Conservation (phyloP, 30 jellyfish, hydroid and myxozoan genomes). For the Mastigias papua region DNA sequence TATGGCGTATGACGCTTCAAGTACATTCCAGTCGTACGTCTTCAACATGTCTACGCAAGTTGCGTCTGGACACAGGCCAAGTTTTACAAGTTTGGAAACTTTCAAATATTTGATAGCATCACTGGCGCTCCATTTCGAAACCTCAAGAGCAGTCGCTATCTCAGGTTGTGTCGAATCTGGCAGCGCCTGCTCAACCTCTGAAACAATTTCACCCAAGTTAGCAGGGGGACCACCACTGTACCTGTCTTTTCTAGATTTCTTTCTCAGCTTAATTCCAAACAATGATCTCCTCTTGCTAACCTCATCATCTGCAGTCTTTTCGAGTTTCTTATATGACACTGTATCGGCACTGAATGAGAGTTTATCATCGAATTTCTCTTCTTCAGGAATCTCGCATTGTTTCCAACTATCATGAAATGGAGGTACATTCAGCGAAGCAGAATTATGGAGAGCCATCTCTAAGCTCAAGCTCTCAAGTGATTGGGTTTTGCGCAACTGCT, state of each 20-base stretch:
- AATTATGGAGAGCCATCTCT: neutral
- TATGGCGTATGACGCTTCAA: constrained; percentile 54
- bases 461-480: constrained; percentile 53
- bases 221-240: neutral
- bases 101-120: constrained; percentile 54
- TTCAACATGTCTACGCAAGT: constrained; percentile 51
- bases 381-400: neutral
- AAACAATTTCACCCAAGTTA: neutral
- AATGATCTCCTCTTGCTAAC: constrained; percentile 11
- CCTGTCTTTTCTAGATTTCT: constrained; percentile 23
- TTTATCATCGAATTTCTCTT: neutral
- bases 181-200: neutral
- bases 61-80: constrained; percentile 49
- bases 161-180: constrained; percentile 43
- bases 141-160: constrained; percentile 26
- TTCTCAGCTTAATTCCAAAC: constrained; percentile 36
- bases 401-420: neutral
- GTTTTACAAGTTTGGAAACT: constrained; percentile 24
- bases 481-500: constrained; percentile 57
- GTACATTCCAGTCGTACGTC: constrained; percentile 63
- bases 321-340: constrained; percentile 47
- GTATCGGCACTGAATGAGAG: constrained; percentile 34
- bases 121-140: constrained; percentile 39
- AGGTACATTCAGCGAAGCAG: neutral
- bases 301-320: constrained; percentile 9